phyloP scores from a whole-genome alignment of 2,113 vertebrate genomes.

The Sander vitreus region DNA sequence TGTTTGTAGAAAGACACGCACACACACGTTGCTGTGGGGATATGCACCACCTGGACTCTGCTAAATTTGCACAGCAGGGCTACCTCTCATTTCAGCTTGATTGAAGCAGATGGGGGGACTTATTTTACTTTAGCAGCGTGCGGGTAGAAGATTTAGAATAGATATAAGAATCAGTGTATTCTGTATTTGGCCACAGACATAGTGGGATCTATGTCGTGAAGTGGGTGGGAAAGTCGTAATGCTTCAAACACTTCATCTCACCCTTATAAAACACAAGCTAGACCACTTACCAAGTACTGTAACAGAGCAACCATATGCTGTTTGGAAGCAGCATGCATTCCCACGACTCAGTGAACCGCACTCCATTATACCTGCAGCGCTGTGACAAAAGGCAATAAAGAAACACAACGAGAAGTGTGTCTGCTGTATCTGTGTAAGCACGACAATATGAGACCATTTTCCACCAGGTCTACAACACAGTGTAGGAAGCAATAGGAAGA shows the following conservation, averaged over 20 bases:
- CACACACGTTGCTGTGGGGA: constrained; percentile 21
- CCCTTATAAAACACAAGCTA: constrained; percentile 10
- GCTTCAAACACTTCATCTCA: constrained; percentile 21
- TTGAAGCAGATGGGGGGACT: constrained; percentile 36
- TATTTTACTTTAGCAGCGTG: constrained; percentile 1
- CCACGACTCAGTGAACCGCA: constrained; percentile 37
- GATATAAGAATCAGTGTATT: constrained; percentile 7
- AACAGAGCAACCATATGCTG: constrained; percentile 35
- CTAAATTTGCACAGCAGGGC: constrained; percentile 30
- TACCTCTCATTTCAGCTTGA: constrained; percentile 24
- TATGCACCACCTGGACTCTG: constrained; percentile 62
- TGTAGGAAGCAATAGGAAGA: constrained; percentile 19
- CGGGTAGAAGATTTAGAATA: not conserved
- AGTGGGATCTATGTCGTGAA: not conserved
- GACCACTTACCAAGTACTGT: not conserved
- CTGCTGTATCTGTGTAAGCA: constrained; percentile 44
- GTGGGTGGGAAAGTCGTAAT: not conserved
- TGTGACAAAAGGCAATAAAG: constrained; percentile 54
- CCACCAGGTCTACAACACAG: constrained; percentile 14
- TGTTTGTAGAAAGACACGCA: constrained; percentile 10
- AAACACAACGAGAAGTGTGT: constrained; percentile 41
- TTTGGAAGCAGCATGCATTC: constrained; percentile 51
- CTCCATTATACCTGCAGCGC: constrained; percentile 44
- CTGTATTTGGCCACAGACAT: constrained; percentile 2
- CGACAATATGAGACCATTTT: constrained; percentile 38